Conservation (phyloP, 2,888 invertebrate species). For the Troglohyphantes excavatus region DNA sequence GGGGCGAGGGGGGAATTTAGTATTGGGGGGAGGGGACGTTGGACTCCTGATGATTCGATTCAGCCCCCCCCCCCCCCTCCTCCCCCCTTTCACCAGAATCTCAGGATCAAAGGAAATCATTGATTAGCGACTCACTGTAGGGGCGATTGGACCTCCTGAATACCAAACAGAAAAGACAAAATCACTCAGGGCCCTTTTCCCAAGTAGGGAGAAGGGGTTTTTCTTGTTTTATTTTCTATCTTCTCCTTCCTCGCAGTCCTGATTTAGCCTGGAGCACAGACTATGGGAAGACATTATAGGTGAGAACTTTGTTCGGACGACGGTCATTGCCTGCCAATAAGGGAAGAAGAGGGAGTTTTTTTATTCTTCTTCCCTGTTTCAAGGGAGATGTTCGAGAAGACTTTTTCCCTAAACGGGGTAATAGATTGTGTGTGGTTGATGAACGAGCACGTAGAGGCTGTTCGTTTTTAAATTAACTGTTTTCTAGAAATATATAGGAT, state of each 20-base stretch:
- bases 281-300: neutral
- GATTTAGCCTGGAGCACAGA: slow-evolving; percentile 2
- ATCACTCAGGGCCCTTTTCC: slow-evolving; percentile 17
- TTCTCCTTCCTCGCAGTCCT: neutral
- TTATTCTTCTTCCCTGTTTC: neutral
- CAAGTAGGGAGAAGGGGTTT: neutral
- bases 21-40: no score
- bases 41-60: slow-evolving; percentile 33
- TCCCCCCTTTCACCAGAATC: slow-evolving; percentile 13
- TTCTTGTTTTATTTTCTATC: slow-evolving; percentile 10
- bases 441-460: no score
- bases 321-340: neutral
- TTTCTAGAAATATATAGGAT: no score
- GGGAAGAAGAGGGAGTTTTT: neutral
- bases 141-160: slow-evolving; percentile 15
- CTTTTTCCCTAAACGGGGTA: no score
- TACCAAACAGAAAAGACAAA: slow-evolving; percentile 48
- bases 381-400: no score
- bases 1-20: neutral
- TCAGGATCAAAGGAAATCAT: slow-evolving; percentile 52
- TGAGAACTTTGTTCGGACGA: neutral
- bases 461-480: no score
- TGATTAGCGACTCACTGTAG: slow-evolving; percentile 48
- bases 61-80: neutral
- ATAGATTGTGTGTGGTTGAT: no score